Conservation (phyloP, 2,113 vertebrate species). For the Actenoides hombroni region DNA sequence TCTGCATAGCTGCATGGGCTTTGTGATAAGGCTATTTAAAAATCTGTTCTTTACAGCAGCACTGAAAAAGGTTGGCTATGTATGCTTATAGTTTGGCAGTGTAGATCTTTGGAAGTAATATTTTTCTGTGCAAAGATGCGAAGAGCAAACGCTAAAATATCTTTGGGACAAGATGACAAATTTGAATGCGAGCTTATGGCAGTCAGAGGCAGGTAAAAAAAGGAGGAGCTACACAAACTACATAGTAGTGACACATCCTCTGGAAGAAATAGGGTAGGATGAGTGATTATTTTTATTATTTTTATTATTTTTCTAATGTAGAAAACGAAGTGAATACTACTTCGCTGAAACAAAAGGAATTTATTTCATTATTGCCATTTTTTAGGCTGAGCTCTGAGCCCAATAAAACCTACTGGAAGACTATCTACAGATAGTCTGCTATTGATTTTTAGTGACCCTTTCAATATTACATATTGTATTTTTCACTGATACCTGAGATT, state of each 20-base stretch:
- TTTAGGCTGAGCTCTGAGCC: background rate
- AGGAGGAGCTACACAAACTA: background rate
- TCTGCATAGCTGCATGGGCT: background rate
- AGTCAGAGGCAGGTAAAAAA: background rate
- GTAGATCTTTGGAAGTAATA: background rate
- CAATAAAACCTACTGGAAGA: background rate
- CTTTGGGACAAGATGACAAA: background rate
- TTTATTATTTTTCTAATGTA: background rate
- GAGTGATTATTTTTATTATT: too few species aligned
- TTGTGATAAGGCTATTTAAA: background rate
- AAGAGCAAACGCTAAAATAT: background rate
- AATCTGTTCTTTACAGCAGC: background rate
- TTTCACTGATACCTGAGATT: background rate
- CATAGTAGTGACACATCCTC: background rate
- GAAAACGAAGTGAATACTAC: background rate
- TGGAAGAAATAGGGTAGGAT: background rate
- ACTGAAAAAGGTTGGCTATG: background rate
- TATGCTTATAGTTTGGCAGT: background rate
- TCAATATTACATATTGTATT: background rate
- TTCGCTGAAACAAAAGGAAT: background rate
- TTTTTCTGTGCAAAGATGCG: background rate
- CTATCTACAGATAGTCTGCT: background rate
- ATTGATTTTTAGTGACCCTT: background rate
- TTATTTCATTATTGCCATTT: background rate
- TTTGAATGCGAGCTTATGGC: background rate